Conservation (phyloP, 2,797 vertebrate species). For the Streptopelia turtur region DNA sequence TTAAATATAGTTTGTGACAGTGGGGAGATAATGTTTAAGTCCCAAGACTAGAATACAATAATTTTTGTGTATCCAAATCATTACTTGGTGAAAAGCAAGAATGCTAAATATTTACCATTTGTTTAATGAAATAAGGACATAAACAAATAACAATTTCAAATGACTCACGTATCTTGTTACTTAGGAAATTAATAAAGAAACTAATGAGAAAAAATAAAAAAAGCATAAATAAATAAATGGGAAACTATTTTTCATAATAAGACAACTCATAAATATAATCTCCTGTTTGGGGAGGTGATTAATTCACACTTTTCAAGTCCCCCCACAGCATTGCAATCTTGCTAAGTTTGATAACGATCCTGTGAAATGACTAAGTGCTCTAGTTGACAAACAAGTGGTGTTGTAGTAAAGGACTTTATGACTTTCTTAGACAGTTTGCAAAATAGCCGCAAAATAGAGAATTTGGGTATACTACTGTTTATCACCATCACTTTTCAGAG, state of each 20-base stretch:
- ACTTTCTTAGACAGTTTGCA: not conserved
- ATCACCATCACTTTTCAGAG: not conserved
- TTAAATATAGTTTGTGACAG: not conserved
- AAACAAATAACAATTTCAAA: not conserved
- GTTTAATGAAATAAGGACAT: not conserved
- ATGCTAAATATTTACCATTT: conserved; percentile 32
- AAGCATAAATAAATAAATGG: not conserved
- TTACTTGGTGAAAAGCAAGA: conserved; percentile 26
- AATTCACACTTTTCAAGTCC: not conserved
- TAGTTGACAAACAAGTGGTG: not conserved
- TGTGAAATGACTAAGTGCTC: not conserved
- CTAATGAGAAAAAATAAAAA: accelerated
- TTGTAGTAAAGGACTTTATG: not conserved
- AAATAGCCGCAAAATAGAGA: not conserved
- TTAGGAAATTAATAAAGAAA: not conserved
- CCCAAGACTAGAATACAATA: not conserved
- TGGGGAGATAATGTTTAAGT: conserved; percentile 1
- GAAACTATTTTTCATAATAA: not conserved
- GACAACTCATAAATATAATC: not conserved
- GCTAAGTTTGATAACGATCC: not conserved
- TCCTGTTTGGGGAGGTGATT: not conserved
- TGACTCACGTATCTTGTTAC: not conserved
- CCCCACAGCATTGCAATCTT: accelerated
- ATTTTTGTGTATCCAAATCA: conserved; percentile 36
- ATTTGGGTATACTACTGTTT: not conserved